phyloP scores from a whole-genome alignment of 2,888 invertebrate species.

The Cantharis nigra region DNA sequence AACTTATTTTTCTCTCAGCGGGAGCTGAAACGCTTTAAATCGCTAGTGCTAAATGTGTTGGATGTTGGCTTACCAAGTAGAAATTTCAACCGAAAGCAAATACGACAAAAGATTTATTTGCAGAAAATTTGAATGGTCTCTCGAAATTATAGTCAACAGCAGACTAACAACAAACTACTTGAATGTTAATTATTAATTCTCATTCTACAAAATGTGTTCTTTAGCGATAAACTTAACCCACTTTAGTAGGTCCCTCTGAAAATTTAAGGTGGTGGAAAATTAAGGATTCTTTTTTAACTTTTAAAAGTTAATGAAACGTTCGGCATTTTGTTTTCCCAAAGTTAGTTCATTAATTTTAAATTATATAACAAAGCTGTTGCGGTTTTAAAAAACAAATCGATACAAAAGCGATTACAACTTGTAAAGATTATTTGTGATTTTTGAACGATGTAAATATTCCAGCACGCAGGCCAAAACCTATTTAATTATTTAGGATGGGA shows the following conservation, averaged over 20 bases:
- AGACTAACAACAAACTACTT: background rate
- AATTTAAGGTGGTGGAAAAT: background rate
- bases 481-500: background rate
- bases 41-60: background rate
- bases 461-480: background rate
- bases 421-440: background rate
- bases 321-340: background rate
- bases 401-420: background rate
- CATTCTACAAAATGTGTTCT: background rate
- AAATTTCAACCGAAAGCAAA: background rate
- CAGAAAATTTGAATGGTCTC: background rate
- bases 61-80: background rate
- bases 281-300: too few relatives aligned
- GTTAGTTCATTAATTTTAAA: background rate
- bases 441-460: background rate
- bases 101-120: background rate
- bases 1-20: background rate
- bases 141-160: background rate
- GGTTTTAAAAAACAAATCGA: background rate
- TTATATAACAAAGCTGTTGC: background rate
- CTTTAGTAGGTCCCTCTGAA: background rate
- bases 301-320: background rate
- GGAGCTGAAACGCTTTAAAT: background rate
- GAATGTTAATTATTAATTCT: background rate
- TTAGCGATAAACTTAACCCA: background rate